These are phyloP conservation scores for Steatocranus sp. DNA, from an alignment of 2,797 vertebrate species.

Conservation along the genomic window DNA sequence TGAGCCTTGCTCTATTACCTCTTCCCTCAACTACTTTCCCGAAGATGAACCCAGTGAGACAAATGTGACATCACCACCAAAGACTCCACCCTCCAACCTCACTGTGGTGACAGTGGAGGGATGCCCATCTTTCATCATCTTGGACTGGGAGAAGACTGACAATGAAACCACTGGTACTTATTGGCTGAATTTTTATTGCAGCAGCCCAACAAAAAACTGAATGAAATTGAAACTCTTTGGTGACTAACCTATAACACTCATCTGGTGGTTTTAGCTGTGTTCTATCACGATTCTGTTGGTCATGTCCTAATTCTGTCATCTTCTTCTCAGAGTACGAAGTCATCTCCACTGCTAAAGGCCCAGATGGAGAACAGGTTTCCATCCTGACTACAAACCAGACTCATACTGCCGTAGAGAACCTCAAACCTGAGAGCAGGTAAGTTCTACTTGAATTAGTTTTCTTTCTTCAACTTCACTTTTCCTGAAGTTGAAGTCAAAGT, in stretches of 20 bases:
- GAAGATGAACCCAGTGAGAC: conserved; percentile 69
- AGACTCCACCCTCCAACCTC: conserved; percentile 86
- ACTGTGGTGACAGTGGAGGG: conserved; percentile 95
- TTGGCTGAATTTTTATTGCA: background rate
- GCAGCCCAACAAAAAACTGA: background rate
- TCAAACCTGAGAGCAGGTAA: conserved; percentile 92
- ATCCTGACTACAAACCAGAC: conserved; percentile 91
- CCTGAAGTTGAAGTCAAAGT: background rate
- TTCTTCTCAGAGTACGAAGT: conserved; percentile 85
- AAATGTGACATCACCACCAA: conserved; percentile 79
- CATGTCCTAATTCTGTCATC: background rate
- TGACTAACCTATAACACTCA: background rate
- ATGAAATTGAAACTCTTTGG: background rate
- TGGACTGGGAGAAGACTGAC: conserved; percentile 88
- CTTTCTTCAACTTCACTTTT: background rate
- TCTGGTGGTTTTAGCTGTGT: background rate
- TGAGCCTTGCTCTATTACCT: conserved; percentile 92
- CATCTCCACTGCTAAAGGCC: conserved; percentile 87
- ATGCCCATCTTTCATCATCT: conserved; percentile 89
- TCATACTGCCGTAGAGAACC: conserved; percentile 90
- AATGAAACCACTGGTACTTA: conserved; percentile 88
- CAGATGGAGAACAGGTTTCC: conserved; percentile 83
- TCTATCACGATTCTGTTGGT: background rate
- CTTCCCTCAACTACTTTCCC: conserved; percentile 84
- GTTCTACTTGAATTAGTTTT: background rate